A percentile compares a stretch with the other conserved stretches of the same genome.
phyloP scores from a whole-genome alignment of 2,113 vertebrate species.

The Notiomystis cincta region DNA sequence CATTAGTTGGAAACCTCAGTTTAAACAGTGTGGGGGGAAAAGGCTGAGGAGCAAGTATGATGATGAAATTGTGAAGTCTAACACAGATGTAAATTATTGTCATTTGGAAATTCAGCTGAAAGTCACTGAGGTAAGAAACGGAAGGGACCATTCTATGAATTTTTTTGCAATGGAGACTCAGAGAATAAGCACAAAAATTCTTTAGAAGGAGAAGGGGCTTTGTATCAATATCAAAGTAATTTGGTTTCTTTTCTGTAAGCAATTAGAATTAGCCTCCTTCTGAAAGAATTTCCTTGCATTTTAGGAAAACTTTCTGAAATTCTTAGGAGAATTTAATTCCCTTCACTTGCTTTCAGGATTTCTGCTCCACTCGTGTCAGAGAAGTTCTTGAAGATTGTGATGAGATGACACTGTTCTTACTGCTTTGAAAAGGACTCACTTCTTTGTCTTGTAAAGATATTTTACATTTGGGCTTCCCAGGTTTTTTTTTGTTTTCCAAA shows the following conservation, averaged over 20 bases:
- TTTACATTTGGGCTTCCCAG: neutral
- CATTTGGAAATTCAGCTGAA: neutral
- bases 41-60: neutral
- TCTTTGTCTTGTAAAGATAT: neutral
- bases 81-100: neutral
- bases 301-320: neutral
- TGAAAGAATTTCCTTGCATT: neutral
- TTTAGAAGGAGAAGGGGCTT: neutral
- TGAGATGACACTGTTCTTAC: neutral
- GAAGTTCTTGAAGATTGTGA: neutral
- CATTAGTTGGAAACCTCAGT: neutral
- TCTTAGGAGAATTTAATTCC: neutral
- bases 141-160: neutral
- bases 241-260: neutral
- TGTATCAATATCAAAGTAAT: accelerated
- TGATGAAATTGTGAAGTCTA: neutral
- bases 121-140: neutral
- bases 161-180: neutral
- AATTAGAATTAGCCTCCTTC: neutral
- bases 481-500: neutral
- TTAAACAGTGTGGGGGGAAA: neutral
- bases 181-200: neutral
- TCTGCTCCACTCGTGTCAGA: neutral
- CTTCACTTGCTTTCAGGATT: neutral
- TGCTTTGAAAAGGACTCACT: neutral